These are phyloP conservation scores for Oligia strigilis DNA, from an alignment of 2,888 invertebrate species.

Conservation along the genomic window DNA sequence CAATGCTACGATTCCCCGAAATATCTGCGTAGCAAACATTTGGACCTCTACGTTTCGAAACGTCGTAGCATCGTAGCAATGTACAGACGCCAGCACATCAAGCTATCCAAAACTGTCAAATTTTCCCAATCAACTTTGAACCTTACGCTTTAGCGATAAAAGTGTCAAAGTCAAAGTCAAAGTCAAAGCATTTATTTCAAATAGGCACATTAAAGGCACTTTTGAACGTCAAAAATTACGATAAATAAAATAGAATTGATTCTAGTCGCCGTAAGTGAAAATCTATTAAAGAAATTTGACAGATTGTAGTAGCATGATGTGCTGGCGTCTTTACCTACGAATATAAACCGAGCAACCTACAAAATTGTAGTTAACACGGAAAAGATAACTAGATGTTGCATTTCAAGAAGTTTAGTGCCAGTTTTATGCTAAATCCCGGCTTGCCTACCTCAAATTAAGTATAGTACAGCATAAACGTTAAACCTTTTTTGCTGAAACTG, in stretches of 20 bases:
- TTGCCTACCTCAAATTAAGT: conserved; percentile 29
- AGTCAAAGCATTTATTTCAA: no score
- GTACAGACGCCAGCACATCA: no score
- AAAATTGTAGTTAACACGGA: conserved; percentile 1
- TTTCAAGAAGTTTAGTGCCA: conserved; percentile 37
- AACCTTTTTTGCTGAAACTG: conserved; percentile 44
- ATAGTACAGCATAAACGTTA: conserved; percentile 40
- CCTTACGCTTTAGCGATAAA: no score
- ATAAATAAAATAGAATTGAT: no score
- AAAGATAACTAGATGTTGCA: conserved; percentile 8
- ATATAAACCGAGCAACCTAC: not conserved
- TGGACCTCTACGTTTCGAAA: not conserved
- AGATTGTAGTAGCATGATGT: no score
- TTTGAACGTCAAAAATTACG: no score
- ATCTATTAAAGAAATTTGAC: no score
- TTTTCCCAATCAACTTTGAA: no score
- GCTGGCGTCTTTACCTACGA: not conserved
- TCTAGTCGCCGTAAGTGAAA: no score
- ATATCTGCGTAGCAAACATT: conserved; percentile 22
- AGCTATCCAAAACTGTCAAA: no score
- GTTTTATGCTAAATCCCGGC: conserved; percentile 29
- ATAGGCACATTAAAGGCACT: no score
- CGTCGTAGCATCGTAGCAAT: conserved; percentile 6
- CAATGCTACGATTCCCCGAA: conserved; percentile 28
- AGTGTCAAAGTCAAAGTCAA: no score